phyloP scores from a whole-genome alignment of 2,113 vertebrate genomes.

The Catharus fuscescens region DNA sequence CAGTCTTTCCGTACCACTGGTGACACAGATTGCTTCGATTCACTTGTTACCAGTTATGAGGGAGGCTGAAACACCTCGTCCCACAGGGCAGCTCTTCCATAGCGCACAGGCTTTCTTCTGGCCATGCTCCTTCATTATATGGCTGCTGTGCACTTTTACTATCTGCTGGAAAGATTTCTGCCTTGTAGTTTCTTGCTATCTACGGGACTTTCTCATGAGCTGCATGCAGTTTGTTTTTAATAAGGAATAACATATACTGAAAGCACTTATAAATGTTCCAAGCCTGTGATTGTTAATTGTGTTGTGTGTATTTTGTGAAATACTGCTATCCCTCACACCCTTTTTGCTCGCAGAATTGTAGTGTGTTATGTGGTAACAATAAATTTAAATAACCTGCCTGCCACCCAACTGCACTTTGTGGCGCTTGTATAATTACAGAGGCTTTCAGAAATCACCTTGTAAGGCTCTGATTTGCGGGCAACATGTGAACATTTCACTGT shows the following conservation, averaged over 20 bases:
- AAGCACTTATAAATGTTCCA: not conserved
- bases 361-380: not conserved
- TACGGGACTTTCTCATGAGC: not conserved
- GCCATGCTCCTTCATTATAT: not conserved
- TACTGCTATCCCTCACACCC: not conserved
- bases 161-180: not conserved
- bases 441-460: slow-evolving; percentile 23
- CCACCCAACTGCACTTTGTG: not conserved
- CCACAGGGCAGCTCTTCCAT: not conserved
- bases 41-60: not conserved
- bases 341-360: not conserved
- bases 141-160: not conserved
- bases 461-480: slow-evolving; percentile 36
- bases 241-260: not conserved
- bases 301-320: not conserved
- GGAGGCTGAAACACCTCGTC: not conserved
- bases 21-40: not conserved
- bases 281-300: not conserved
- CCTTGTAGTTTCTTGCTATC: not conserved
- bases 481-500: not conserved
- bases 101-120: not conserved
- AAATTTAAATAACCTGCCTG: slow-evolving; percentile 21
- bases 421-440: slow-evolving; percentile 15
- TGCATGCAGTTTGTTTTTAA: not conserved
- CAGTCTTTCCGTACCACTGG: not conserved